Percentiles rank a stretch among this genome's conserved stretches.
Conservation (phyloP, 1,140 invertebrate species). For the Orius insidiosus region DNA sequence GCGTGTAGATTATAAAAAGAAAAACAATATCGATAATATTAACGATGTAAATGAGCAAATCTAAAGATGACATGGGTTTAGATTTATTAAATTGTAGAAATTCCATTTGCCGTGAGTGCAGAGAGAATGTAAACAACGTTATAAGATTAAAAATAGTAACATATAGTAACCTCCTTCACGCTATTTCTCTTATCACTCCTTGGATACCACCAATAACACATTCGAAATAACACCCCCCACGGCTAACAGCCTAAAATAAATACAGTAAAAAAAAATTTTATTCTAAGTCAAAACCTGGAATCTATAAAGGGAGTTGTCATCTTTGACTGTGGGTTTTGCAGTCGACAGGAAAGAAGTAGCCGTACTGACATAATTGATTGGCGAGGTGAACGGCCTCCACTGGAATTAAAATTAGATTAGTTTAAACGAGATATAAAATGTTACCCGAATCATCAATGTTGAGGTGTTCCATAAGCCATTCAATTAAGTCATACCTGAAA, state of each 20-base stretch:
- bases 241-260: constrained; percentile 44
- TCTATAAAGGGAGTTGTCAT: constrained; percentile 89
- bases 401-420: constrained; percentile 26
- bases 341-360: constrained; percentile 94
- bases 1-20: too few species aligned
- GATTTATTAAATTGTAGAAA: too few species aligned
- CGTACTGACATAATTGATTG: constrained; percentile 86
- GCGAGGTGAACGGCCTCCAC: constrained; percentile 83
- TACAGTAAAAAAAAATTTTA: neutral
- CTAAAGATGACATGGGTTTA: too few species aligned
- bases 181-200: too few species aligned
- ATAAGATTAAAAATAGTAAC: too few species aligned
- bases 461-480: constrained; percentile 86
- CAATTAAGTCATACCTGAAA: constrained; percentile 84
- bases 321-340: constrained; percentile 76
- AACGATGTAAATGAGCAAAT: too few species aligned
- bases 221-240: too few species aligned
- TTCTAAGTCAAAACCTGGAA: constrained; percentile 55
- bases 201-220: too few species aligned
- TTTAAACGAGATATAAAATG: constrained; percentile 4
- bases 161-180: too few species aligned
- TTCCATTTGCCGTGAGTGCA: too few species aligned
- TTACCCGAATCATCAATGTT: constrained; percentile 73
- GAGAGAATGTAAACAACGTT: too few species aligned
- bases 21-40: too few species aligned